Evolutionary conservation across 2,113 vertebrate genomes (phyloP), one percentile per base, ranked within the genome.

Genomic region (Glaucidium brasilianum): DNA sequence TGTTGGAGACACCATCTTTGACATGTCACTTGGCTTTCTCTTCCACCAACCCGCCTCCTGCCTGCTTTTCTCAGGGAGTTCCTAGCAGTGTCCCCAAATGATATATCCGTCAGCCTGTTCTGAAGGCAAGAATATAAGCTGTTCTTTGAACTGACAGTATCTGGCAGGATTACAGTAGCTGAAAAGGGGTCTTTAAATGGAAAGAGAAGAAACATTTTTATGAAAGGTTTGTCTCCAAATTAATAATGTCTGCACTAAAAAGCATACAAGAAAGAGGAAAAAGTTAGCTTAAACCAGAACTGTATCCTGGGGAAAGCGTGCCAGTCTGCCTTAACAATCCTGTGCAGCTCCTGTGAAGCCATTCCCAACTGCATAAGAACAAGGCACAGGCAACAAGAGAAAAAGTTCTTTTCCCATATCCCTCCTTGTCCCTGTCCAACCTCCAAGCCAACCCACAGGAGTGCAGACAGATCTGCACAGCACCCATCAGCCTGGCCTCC

Each of bases 361-460:
- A 34, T 77, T 91, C 39, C 37, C 18, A 91, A 6, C 49, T 29
- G n/a, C 20, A 34, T 71, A 72, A 85, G 8, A 11, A 67, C 6
- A 26, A 60, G 45, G 20, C 13, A 82, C 23, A 69, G 1, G 6
- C 1, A 1, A 43, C 8, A 45, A 41, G 30, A 88, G 27, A 66
- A 88, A 58, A 32, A 34, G 17, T 15, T 37, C 0, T 69, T 81
- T 52, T 71, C 56, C 52, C 16, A n/a, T 4, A 35, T 53, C 45
- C 8, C 5, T 73, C 39, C 30, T 47, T 6, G 1, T 56, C 17
- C 25, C 26, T 47, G 22, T 34, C 43, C 20, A 41, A 16, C 27
- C 11, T 55, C 21, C 50, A 27, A 89, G 32, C 5, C 45, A 73
- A 13, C 2, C 5, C 5, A 22, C 0, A 0, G 20, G 32, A 64